Base-by-base conservation (phyloP, 2,888 invertebrate species). In the Drepana falcataria region DNA sequence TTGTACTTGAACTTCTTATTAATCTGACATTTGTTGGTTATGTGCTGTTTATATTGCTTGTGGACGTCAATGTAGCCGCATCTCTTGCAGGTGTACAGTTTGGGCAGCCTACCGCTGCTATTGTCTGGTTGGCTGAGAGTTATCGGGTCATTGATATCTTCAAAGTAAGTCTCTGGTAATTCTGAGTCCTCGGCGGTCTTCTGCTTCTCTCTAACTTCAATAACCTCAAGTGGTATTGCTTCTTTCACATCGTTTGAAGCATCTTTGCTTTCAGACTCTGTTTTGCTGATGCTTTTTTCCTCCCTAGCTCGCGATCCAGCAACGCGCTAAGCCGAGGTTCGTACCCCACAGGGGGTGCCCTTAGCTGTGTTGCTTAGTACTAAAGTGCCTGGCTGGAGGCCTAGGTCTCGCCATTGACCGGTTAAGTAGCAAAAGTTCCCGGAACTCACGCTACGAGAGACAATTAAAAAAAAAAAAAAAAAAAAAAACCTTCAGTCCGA, bases 41-140 rank as follows among this genome's bases (percentile, higher is more conserved):
- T 0, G 7, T 77, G 77, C 0, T 47, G 2, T 5, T 6, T 60
- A 2, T 65, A 76, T 0, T 56, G 52, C 2, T 3, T 60, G 7
- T 74, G 71, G 0, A 0, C 2, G 0, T 55, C 66, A 2, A 41
- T 33, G 6, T 49, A 74, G 0, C 56, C 54, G 5, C 77, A 78
- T 7, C 51, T 60, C 0, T 0, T 47, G n/a, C 77, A 77, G 0
- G 2, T 21, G 35, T 71, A 75, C 0, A 63, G 0, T 7, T 64
- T 66, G 0, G 33, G 41, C 35, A 35, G 2, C 0, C 7, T 51
- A 5, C 48, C 4, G 37, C 37, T 37, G 37, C 37, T 4, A 3
- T 2, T 37, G 37, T 37, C 4, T 2, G 37, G 37, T 4, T 37
- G 2, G 4, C 3, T 37, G n/a, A n/a, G n/a, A 4, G 3, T 37